These are phyloP conservation scores for Scaptomyza tumidula DNA, from an alignment of 2,888 invertebrate species.

Conservation along the genomic window DNA sequence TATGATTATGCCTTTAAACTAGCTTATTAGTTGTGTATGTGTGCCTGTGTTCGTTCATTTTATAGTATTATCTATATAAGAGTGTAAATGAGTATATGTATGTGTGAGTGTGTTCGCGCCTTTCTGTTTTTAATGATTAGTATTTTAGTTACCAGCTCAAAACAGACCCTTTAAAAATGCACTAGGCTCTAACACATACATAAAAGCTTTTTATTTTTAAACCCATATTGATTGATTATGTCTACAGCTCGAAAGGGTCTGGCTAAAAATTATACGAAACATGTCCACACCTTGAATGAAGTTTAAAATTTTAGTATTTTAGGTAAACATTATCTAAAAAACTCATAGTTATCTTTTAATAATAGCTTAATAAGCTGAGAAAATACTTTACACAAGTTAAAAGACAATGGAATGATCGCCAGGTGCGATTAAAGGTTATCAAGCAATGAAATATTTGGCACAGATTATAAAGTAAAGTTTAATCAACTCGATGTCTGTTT, in stretches of 20 bases:
- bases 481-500: neutral
- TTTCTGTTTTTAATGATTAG: constrained; percentile 10
- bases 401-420: constrained; percentile 1
- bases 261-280: neutral
- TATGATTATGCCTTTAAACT: constrained; percentile 70
- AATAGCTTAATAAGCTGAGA: constrained; percentile 15
- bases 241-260: constrained; percentile 6
- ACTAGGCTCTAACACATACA: too few species aligned
- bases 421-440: constrained; percentile 24
- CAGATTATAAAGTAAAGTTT: neutral
- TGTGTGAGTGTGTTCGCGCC: constrained; percentile 3
- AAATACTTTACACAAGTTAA: neutral
- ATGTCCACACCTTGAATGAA: constrained; percentile 4
- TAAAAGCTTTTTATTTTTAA: too few species aligned
- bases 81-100: constrained; percentile 3
- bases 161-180: too few species aligned
- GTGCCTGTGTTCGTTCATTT: constrained; percentile 17
- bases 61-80: constrained; percentile 44
- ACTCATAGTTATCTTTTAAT: neutral
- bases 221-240: too few species aligned
- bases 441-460: neutral
- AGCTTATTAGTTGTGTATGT: constrained; percentile 26
- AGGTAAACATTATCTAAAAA: constrained; percentile 9
- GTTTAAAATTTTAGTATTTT: constrained; percentile 5
- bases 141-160: constrained; percentile 25